Evolutionary conservation across 2,888 invertebrate species (phyloP).

Genomic region (Lymantria dispar): DNA sequence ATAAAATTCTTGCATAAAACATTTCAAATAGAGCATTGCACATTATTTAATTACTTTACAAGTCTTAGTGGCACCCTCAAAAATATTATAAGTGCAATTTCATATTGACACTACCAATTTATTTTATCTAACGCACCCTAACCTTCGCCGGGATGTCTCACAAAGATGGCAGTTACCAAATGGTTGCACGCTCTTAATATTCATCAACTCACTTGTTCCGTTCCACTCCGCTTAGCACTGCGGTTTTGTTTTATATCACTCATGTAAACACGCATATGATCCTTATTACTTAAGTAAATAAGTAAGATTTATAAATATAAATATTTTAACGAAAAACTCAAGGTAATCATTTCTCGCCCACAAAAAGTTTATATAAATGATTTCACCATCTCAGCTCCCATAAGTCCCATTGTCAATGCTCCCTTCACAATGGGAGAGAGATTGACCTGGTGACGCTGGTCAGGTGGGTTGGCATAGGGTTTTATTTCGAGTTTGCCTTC

Average conservation of each 20-base stretch:
- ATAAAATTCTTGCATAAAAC: no score
- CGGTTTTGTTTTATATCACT: constrained; percentile 12
- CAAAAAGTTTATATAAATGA: no score
- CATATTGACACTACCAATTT: constrained; percentile 6
- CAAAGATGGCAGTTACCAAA: constrained; percentile 25
- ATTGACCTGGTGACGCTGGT: no score
- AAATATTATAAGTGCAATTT: background rate
- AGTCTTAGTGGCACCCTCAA: background rate
- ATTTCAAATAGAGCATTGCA: background rate
- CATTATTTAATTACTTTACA: background rate
- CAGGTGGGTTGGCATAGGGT: no score
- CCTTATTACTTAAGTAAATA: background rate
- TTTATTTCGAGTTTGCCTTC: no score
- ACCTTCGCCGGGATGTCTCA: background rate
- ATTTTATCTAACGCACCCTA: constrained; percentile 5
- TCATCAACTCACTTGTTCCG: constrained; percentile 58
- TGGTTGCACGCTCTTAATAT: constrained; percentile 64
- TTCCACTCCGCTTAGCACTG: constrained; percentile 50
- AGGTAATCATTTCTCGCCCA: no score
- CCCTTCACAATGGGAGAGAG: no score
- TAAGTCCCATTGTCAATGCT: no score
- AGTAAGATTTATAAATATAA: no score
- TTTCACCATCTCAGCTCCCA: no score
- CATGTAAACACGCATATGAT: constrained; percentile 4
- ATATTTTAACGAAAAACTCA: no score